Conservation (phyloP, 1,140 invertebrate genomes). For the Leptinotarsa texana region DNA sequence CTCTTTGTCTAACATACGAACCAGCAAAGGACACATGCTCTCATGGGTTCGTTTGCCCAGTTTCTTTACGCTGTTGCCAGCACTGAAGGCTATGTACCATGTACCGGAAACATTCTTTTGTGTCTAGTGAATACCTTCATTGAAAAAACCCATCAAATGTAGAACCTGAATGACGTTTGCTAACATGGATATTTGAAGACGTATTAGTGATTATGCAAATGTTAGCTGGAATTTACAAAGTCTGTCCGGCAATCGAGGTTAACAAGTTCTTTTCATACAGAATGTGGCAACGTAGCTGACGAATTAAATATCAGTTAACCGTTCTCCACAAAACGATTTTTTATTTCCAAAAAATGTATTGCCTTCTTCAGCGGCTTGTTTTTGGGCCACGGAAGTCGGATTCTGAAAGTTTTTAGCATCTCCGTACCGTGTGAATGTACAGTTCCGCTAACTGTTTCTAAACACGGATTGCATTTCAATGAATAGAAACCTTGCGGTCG, state of each 20-base stretch:
- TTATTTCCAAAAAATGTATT: background rate
- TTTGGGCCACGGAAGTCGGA: background rate
- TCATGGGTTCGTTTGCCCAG: constrained; percentile 14
- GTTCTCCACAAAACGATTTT: background rate
- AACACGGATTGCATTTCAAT: constrained; percentile 1
- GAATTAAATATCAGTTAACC: background rate
- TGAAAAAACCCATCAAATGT: background rate
- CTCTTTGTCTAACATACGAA: background rate
- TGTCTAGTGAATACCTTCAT: background rate
- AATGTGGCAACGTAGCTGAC: background rate
- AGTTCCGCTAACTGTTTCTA: background rate
- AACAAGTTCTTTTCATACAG: background rate
- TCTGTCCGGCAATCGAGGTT: background rate
- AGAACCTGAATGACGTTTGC: no score
- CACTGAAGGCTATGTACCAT: background rate
- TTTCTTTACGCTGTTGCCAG: constrained; percentile 3
- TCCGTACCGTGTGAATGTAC: background rate
- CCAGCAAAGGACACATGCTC: constrained; percentile 9
- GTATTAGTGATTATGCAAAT: no score
- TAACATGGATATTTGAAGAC: no score
- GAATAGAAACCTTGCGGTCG: constrained; percentile 3
- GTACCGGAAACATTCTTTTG: background rate
- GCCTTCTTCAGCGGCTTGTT: background rate
- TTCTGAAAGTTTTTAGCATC: constrained; percentile 5
- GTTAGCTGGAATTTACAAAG: no score